Evolutionary conservation across 1,140 invertebrate species (phyloP), one percentile per base, ranked within the genome.

Genomic region (Drosophila nannoptera): DNA sequence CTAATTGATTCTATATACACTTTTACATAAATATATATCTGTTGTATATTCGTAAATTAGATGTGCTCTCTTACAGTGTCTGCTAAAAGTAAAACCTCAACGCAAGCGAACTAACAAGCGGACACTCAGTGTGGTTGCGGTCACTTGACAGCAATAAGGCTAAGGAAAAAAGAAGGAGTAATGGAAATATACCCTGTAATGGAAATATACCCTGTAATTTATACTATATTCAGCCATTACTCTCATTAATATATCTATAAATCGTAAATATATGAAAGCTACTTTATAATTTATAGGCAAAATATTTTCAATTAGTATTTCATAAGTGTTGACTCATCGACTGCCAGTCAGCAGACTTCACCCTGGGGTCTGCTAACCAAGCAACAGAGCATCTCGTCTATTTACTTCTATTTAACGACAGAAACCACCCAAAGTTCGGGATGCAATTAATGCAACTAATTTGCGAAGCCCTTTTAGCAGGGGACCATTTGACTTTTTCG

Each of bases 391-490:
- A 42, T 42, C 29, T 55, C 7, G 32, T 22, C 22, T 32, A 14
- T 32, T 55, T 40, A 38, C 53, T 55, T 2, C 36, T 40, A n/a
- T 40, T 40, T 54, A 40, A 40, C 52, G 8, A 31, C 40, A 36
- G 11, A 31, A 45, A 7, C 54, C 40, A 56, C 32, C 7, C 29
- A 49, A 48, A 65, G 59, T 50, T 65, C 35, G 35, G 48, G 32
- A 59, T 65, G 63, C 63, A 65, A 65, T 59, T 65, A 65, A 49
- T 58, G 54, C 63, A 50, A 42, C 54, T 31, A 61, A 61, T 61
- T 49, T 61, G 59, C 16, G 59, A 35, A 14, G 16, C 14, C 33
- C 38, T 49, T 49, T 60, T 49, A 49, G 58, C 45, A 11, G 38
- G 46, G 22, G 16, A 32, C 22, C 29, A 14, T 33, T 61, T 61